phyloP scores from a whole-genome alignment of 2,113 vertebrate genomes.

The Crotalus tigris region DNA sequence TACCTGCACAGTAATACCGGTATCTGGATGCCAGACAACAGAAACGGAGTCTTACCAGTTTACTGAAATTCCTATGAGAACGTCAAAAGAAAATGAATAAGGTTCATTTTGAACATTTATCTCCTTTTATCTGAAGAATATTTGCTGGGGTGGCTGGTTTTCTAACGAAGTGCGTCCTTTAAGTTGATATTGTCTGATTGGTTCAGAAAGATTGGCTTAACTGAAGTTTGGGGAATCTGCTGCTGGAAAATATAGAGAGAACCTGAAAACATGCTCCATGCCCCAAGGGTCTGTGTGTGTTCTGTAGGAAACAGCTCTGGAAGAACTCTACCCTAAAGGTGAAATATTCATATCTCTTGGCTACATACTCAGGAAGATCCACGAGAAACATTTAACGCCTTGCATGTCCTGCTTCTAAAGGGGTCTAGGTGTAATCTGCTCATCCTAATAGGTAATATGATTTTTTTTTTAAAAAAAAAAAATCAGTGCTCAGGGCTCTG shows the following conservation, averaged over 20 bases:
- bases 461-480: neutral
- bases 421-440: neutral
- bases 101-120: neutral
- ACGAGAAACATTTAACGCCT: neutral
- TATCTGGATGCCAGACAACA: neutral
- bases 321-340: neutral
- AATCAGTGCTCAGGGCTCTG: neutral
- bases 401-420: neutral
- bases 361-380: neutral
- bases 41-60: neutral
- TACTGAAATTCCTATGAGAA: neutral
- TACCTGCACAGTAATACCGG: neutral
- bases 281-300: too few species aligned
- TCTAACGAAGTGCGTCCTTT: neutral
- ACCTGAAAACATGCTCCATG: neutral
- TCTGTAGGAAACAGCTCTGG: neutral
- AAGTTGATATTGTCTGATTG: neutral
- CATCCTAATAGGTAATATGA: neutral
- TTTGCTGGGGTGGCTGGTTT: neutral
- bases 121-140: neutral
- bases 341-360: neutral
- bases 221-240: neutral
- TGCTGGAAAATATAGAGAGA: neutral
- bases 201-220: neutral
- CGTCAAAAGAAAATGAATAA: neutral